Evolutionary conservation across 2,113 vertebrate species (phyloP), one percentile per base, ranked within the genome.

Genomic region (Istiophorus platypterus): DNA sequence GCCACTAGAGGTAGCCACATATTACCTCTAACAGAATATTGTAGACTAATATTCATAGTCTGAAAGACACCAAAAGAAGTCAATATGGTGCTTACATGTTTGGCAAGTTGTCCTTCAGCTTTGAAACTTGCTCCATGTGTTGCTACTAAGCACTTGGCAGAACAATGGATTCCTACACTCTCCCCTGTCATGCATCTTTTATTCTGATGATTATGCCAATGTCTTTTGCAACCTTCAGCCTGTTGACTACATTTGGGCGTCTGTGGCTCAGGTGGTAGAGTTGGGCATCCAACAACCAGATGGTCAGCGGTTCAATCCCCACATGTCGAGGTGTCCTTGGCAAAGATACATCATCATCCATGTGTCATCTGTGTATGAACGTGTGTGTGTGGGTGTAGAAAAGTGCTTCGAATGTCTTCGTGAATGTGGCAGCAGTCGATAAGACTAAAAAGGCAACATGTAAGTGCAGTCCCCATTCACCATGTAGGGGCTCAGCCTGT

Each of bases 101-200:
- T 49, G 72, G 42, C 57, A 70, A 66, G 22, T 51, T 76, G 66
- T 84, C 61, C 70, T 27, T 59, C 39, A 41, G 27, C 64, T 73
- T 47, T 54, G 22, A 86, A 73, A 81, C 45, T 57, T 47, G 10
- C 71, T 78, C 61, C 70, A 65, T 85, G 65, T 83, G 81, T 78
- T 87, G 15, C 71, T 67, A 22, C 42, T 49, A 27, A 85, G 67
- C 27, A 13, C 57, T 79, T 76, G 57, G 77, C 73, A 87, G 41
- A 62, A 24, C 27, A 7, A 73, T 37, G 27, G 18, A 74, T 64
- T 52, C 37, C 1, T 31, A 31, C 10, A 63, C 29, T 74, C 41
- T 22, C 29, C 76, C n/a, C 41, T 61, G 26, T 74, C 45, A 5
- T 63, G 26, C 31, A 71, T 72, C 22, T 71, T 79, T 62, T 41